Evolutionary conservation across 2,888 invertebrate species (phyloP).

Genomic region (Plagodis pulveraria): DNA sequence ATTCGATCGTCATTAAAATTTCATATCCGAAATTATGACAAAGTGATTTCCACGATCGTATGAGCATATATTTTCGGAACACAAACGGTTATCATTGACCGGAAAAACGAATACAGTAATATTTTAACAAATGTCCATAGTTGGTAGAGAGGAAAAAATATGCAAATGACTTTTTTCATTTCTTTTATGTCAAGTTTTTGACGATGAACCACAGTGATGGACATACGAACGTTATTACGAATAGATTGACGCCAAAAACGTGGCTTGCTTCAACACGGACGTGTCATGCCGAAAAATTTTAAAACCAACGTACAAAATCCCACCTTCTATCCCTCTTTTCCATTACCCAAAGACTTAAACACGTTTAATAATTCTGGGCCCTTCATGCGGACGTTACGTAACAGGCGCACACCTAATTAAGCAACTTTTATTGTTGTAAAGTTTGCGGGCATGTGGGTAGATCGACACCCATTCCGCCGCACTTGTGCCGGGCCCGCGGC

Average conservation of each 20-base stretch:
- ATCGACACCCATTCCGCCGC: constrained; percentile 23
- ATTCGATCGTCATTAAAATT: constrained; percentile 75
- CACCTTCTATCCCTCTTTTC: constrained; percentile 1
- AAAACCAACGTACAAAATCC: not conserved
- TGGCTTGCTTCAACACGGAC: too few species aligned
- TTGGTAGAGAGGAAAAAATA: not conserved
- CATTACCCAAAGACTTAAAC: constrained; percentile 14
- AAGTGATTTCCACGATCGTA: constrained; percentile 35
- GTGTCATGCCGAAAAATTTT: too few species aligned
- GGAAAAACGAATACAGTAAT: not conserved
- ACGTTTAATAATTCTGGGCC: constrained; percentile 25
- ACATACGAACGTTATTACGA: too few species aligned
- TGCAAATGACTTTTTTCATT: not conserved
- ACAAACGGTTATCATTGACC: not conserved
- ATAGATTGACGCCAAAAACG: too few species aligned
- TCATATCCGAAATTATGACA: constrained; percentile 41
- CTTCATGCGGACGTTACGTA: constrained; percentile 17
- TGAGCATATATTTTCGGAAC: not conserved
- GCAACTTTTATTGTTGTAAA: constrained; percentile 36
- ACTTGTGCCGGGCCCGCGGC: constrained; percentile 39
- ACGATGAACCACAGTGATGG: too few species aligned
- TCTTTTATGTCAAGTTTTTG: too few species aligned
- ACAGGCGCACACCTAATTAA: constrained; percentile 34
- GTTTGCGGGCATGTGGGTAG: constrained; percentile 29
- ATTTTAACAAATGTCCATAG: not conserved